Base-by-base conservation (phyloP, 1,140 invertebrate genomes). In the Megalonaias nervosa region DNA sequence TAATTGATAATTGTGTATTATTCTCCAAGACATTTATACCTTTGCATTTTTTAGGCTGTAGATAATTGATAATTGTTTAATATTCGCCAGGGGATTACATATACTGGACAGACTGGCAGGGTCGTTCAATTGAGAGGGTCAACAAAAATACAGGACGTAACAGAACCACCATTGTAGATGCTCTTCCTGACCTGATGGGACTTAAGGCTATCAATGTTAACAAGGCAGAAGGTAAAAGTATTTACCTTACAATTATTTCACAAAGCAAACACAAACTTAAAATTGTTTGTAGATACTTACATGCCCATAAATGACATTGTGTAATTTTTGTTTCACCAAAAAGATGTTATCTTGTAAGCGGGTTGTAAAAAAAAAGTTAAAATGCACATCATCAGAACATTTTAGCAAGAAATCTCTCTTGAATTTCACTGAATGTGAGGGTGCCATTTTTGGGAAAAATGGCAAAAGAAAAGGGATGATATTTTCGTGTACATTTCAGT, bases 81-180 rank as follows among this genome's bases (percentile, higher is more conserved):
- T 66, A 17, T 66, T 59, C 67, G 85, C 5, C 77, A 91, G 90
- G 85, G 69, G 87, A 91, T 56, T 90, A 88, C 77, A 79, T 91
- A 16, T 91, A 91, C 77, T 91, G 90, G 89, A 89, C 90, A 14
- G 90, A 91, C 72, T 90, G 89, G 90, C 89, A 90, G 82, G 74
- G 84, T 14, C 60, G 89, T 38, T 86, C 88, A 14, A 89, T 91
- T 55, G 88, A 90, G 67, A 75, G 90, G 15, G 86, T 90, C 1
- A 85, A 90, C 68, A 90, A 89, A 69, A 75, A 78, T 17, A 88
- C 86, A 9, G 87, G 87, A n/a, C 61, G 65, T n/a, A 77, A 88
- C 55, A 67, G 88, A 70, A 94, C 95, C 88, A 91, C 94, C 0
- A 95, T 99, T 15, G 93, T 97, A 2, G 96, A 98, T 81, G 96